Evolutionary conservation across 1,140 invertebrate genomes (phyloP), one percentile per base, ranked within the genome.

Genomic region (Lutraria rhynchaena): DNA sequence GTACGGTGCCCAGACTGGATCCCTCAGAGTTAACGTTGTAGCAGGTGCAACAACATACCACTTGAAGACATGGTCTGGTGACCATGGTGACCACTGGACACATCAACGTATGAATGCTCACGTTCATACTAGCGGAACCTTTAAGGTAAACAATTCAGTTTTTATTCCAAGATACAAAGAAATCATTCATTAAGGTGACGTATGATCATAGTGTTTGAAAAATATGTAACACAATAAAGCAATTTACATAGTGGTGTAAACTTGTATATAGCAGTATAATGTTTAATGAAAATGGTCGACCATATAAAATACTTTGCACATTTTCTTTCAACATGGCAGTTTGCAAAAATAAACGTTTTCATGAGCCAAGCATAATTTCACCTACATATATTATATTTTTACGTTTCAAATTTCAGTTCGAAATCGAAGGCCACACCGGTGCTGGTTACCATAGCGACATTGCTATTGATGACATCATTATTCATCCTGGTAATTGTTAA

Each of bases 401-500:
- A n/a, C n/a, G n/a, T n/a, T n/a, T n/a, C n/a, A 4, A 27, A 13
- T 90, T 92, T 37, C 83, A 96, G 93, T 93, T 96, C 46, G 93
- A 95, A 11, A 94, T 96, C 75, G 94, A 95, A 87, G 95, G 94
- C 0, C 93, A 94, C 61, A 94, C 95, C 3, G 95, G 95, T 19
- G 95, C 94, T 19, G 82, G 83, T 69, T 89, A 86, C 15, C 92
- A 95, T 85, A 95, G 95, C 22, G 95, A 96, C 84, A 95, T 96
- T 84, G 95, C 95, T 13, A 94, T 96, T 41, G 95, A 96, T 90
- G 95, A 96, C 82, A 93, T 96, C 49, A 94, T 94, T 9, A 94
- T 95, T 70, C 92, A 93, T 15, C 93, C 93, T 44, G 95, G 95
- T 37, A 65, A 67, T 29, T 89, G 88, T 67, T 81, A 67, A 60